Conservation (phyloP, 1,140 invertebrate genomes). For the Drosophila kikkawai region DNA sequence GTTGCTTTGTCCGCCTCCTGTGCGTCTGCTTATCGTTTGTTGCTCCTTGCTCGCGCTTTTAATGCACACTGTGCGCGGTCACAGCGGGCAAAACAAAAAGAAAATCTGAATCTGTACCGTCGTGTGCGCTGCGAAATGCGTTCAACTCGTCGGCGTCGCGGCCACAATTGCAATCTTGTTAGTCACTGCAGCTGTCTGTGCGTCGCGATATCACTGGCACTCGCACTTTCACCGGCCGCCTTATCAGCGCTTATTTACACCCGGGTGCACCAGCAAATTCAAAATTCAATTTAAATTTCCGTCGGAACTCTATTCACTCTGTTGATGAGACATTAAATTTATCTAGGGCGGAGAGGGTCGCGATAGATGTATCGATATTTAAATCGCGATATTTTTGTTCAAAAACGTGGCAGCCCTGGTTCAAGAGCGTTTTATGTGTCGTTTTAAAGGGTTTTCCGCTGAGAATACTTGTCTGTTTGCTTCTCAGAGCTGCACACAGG, state of each 20-base stretch:
- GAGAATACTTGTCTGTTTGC: background rate
- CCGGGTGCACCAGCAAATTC: conserved; percentile 33
- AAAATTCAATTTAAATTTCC: conserved; percentile 61
- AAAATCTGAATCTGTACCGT: conserved; percentile 46
- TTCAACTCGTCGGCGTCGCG: conserved; percentile 38
- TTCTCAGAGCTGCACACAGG: background rate
- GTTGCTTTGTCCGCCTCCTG: background rate
- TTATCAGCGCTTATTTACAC: conserved; percentile 18
- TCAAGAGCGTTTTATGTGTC: background rate
- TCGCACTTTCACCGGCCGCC: conserved; percentile 21
- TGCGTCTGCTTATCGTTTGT: background rate
- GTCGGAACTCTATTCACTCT: conserved; percentile 35
- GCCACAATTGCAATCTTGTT: background rate
- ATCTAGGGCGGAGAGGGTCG: conserved; percentile 23
- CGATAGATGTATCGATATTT: conserved; percentile 20
- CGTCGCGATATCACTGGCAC: conserved; percentile 22
- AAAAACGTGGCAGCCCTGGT: background rate
- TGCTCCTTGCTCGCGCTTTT: conserved; percentile 1
- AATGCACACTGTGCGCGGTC: conserved; percentile 10
- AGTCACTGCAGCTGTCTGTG: conserved; percentile 4
- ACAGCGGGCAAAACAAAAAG: conserved; percentile 49
- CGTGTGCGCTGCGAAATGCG: conserved; percentile 30
- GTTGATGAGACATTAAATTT: conserved; percentile 39
- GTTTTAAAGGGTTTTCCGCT: background rate
- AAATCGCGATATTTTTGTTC: background rate